phyloP scores from a whole-genome alignment of 2,888 invertebrate genomes.

The Callyntrura guangdongensis region DNA sequence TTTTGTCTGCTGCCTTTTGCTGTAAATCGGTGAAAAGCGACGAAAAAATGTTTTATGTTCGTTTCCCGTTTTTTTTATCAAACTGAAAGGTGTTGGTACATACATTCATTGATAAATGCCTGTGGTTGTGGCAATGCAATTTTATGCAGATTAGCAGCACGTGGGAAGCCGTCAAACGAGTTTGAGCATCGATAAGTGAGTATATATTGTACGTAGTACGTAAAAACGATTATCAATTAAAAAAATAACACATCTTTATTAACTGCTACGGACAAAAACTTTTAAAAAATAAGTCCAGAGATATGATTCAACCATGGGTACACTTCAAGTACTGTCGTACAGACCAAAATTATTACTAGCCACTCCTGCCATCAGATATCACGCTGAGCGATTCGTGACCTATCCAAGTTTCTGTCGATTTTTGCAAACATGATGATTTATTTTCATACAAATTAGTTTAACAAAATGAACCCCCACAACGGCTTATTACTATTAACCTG shows the following conservation, averaged over 20 bases:
- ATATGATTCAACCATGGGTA: not conserved
- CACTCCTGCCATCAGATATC: not conserved
- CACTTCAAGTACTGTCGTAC: no score
- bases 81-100: not conserved
- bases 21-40: constrained; percentile 42
- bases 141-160: constrained; percentile 72
- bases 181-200: constrained; percentile 14
- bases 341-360: no score
- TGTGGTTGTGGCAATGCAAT: constrained; percentile 34
- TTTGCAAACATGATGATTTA: not conserved
- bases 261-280: constrained; percentile 33
- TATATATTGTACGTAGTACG: no score
- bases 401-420: constrained; percentile 12
- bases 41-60: constrained; percentile 18
- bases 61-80: constrained; percentile 32
- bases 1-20: not conserved
- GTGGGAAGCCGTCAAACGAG: constrained; percentile 74
- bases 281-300: not conserved
- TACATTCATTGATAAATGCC: constrained; percentile 31
- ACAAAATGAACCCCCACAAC: not conserved
- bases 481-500: no score
- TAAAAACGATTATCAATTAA: not conserved
- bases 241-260: constrained; percentile 48
- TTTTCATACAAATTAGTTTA: not conserved
- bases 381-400: constrained; percentile 23